These are phyloP conservation scores for Brachionus angularis DNA, from an alignment of 1,140 invertebrate species.

Conservation along the genomic window DNA sequence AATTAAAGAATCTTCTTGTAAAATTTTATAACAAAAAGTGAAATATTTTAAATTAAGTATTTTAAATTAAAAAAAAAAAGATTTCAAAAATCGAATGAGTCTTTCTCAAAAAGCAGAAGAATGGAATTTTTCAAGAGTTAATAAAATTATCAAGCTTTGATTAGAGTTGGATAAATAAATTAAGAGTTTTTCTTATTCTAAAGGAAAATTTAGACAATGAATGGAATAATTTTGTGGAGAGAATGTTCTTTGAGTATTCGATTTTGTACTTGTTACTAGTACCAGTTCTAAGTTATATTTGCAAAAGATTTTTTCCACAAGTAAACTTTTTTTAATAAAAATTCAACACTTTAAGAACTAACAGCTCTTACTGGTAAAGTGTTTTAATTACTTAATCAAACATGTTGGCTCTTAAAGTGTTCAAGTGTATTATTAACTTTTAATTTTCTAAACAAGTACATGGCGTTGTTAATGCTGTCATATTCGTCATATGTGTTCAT, in stretches of 20 bases:
- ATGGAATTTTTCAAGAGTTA: background rate
- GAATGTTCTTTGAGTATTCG: constrained; percentile 2
- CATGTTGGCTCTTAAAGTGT: no score
- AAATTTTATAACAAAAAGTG: background rate
- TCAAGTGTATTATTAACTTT: no score
- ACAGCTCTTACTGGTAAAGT: no score
- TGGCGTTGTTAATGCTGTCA: no score
- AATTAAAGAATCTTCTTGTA: background rate
- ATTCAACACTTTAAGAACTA: no score
- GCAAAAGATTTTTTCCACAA: background rate
- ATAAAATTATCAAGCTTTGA: no score
- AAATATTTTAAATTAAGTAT: background rate
- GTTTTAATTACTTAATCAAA: no score
- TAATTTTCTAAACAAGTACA: no score
- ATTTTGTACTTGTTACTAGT: background rate
- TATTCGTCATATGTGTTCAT: no score
- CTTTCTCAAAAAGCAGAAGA: background rate
- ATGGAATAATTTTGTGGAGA: constrained; percentile 30
- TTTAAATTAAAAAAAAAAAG: background rate
- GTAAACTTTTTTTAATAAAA: background rate
- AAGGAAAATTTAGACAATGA: constrained; percentile 4
- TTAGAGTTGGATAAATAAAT: no score
- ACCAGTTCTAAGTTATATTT: background rate
- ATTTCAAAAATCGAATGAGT: background rate
- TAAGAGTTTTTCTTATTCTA: no score